Conservation (phyloP, 2,113 vertebrate genomes). For the Dipodomys ordii region DNA sequence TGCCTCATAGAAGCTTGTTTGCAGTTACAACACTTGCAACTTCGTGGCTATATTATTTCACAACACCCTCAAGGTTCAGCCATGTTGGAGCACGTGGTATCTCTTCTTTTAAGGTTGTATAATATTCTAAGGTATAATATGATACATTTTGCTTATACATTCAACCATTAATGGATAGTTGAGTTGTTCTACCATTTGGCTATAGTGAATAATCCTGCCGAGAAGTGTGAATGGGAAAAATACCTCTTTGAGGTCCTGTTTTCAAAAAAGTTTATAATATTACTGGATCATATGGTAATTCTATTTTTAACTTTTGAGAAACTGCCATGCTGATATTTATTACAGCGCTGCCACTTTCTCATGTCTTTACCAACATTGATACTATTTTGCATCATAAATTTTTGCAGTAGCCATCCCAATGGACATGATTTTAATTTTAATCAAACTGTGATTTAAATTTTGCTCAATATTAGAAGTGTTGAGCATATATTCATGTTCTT, state of each 20-base stretch:
- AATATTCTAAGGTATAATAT: not conserved
- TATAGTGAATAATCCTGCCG: not conserved
- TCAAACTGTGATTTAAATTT: not conserved
- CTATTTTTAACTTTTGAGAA: conserved; percentile 7
- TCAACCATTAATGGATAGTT: not conserved
- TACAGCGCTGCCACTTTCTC: not conserved
- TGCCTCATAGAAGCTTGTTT: not conserved
- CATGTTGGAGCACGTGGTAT: not conserved
- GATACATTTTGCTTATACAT: not conserved
- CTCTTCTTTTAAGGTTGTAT: not conserved
- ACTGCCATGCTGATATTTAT: not conserved
- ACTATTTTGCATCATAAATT: not conserved
- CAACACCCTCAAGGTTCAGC: not conserved
- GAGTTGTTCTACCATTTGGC: not conserved
- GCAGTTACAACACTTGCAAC: not conserved
- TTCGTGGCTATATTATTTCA: not conserved
- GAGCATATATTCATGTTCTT: not conserved
- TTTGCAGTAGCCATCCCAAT: not conserved
- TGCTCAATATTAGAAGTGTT: not conserved
- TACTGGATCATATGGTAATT: not conserved
- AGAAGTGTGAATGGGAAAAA: not conserved
- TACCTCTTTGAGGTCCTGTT: not conserved
- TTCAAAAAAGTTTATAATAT: not conserved
- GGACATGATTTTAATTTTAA: not conserved
- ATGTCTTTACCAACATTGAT: not conserved